Conservation (phyloP, 2,888 invertebrate species). For the Eurytoma californica region DNA sequence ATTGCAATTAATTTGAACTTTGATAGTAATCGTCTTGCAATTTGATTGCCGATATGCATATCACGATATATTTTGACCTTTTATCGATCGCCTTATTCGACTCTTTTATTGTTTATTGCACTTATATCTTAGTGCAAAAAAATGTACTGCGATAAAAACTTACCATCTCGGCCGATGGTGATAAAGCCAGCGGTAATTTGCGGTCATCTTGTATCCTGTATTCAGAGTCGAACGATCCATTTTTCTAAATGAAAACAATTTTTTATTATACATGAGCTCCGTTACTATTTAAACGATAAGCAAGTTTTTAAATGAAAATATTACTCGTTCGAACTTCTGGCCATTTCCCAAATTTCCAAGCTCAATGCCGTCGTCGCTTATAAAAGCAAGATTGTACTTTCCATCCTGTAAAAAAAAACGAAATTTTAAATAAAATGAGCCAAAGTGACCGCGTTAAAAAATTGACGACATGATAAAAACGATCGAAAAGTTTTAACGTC, state of each 20-base stretch:
- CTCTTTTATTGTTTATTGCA: too few species aligned
- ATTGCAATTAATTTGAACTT: too few species aligned
- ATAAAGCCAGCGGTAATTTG: slow-evolving; percentile 56
- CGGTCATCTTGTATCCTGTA: slow-evolving; percentile 36
- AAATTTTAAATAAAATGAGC: background rate
- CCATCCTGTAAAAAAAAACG: slow-evolving; percentile 63
- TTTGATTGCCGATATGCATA: too few species aligned
- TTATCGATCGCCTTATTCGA: too few species aligned
- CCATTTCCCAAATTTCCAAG: slow-evolving; percentile 54
- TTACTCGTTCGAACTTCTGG: background rate
- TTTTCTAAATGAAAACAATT: slow-evolving; percentile 9
- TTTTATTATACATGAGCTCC: background rate
- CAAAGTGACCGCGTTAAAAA: background rate
- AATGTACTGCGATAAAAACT: background rate
- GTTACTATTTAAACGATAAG: background rate
- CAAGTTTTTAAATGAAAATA: too few species aligned
- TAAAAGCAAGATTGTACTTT: slow-evolving; percentile 66
- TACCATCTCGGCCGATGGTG: slow-evolving; percentile 60
- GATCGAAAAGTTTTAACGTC: too few species aligned
- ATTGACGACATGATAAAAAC: background rate
- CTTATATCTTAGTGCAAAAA: too few species aligned
- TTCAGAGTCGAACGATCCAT: background rate
- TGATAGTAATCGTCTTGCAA: too few species aligned
- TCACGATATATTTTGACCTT: too few species aligned
- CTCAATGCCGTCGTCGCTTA: slow-evolving; percentile 67